Conservation (phyloP, 2,113 vertebrate species). For the Setophaga kirtlandii region DNA sequence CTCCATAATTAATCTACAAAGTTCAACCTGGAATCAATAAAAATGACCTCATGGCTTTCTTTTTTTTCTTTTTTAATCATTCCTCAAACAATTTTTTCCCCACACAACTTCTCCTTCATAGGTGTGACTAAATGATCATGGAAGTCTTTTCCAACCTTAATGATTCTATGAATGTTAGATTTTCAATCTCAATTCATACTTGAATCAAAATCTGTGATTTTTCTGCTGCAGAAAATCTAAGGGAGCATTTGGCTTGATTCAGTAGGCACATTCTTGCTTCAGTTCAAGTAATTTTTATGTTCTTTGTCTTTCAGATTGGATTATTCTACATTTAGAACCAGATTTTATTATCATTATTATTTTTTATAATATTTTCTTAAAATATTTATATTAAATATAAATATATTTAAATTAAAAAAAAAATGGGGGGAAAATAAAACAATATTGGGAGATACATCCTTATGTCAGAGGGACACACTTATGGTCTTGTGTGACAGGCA, state of each 20-base stretch:
- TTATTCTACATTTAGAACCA: background rate
- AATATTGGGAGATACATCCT: background rate
- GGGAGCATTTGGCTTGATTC: background rate
- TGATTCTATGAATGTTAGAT: background rate
- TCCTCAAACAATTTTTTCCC: background rate
- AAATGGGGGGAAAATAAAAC: background rate
- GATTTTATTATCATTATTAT: background rate
- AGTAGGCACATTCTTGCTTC: background rate
- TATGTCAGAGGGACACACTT: background rate
- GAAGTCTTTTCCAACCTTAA: background rate
- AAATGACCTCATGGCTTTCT: background rate
- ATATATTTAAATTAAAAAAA: background rate
- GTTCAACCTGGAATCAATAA: slow-evolving; percentile 25
- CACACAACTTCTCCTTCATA: background rate
- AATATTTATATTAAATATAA: no score
- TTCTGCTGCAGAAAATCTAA: background rate
- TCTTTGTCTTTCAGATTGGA: background rate
- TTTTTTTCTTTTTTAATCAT: background rate
- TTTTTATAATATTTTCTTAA: background rate
- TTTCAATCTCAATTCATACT: background rate
- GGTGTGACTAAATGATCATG: background rate
- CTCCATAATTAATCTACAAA: slow-evolving; percentile 29
- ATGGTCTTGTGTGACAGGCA: background rate
- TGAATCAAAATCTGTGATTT: background rate
- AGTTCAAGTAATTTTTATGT: background rate